Percentiles rank a stretch among this genome's conserved stretches.
These are phyloP conservation scores for Hybognathus amarus DNA, from an alignment of 2,797 vertebrate genomes.

Conservation along the genomic window DNA sequence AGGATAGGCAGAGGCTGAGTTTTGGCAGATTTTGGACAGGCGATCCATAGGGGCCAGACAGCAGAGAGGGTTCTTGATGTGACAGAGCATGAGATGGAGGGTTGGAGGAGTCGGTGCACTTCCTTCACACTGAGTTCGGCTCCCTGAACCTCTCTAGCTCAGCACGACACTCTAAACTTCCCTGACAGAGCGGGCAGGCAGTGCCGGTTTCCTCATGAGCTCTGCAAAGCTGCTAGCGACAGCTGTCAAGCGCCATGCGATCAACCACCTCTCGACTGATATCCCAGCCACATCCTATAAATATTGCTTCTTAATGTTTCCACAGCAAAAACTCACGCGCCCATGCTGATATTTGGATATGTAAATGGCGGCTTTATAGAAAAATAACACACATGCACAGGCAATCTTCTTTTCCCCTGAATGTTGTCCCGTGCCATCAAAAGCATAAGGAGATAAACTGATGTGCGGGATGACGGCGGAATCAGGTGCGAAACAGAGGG, in stretches of 20 bases:
- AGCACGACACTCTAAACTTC: slow-evolving; percentile 58
- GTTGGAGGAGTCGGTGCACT: slow-evolving; percentile 55
- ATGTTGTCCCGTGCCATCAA: slow-evolving; percentile 52
- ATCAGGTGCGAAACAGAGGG: slow-evolving; percentile 54
- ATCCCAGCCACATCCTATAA: slow-evolving; percentile 61
- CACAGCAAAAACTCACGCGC: slow-evolving; percentile 46
- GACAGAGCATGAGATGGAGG: slow-evolving; percentile 61
- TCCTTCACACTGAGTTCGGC: slow-evolving; percentile 44
- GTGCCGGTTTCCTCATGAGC: slow-evolving; percentile 59
- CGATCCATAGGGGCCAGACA: slow-evolving; percentile 54
- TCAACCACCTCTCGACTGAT: slow-evolving; percentile 57
- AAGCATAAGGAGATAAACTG: slow-evolving; percentile 56
- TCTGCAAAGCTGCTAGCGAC: slow-evolving; percentile 63
- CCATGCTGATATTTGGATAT: slow-evolving; percentile 60
- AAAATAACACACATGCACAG: slow-evolving; percentile 30
- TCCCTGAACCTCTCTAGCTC: slow-evolving; percentile 52
- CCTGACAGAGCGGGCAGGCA: slow-evolving; percentile 60
- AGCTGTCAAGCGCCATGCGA: slow-evolving; percentile 65
- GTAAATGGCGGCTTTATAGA: slow-evolving; percentile 61
- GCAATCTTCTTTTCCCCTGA: slow-evolving; percentile 31
- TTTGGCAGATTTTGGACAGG: slow-evolving; percentile 63
- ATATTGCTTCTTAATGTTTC: slow-evolving; percentile 63
- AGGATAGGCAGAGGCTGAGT: slow-evolving; percentile 36
- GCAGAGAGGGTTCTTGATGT: slow-evolving; percentile 53
- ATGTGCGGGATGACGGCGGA: slow-evolving; percentile 37